phyloP scores from a whole-genome alignment of 2,113 vertebrate species.

The Atractosteus spatula region DNA sequence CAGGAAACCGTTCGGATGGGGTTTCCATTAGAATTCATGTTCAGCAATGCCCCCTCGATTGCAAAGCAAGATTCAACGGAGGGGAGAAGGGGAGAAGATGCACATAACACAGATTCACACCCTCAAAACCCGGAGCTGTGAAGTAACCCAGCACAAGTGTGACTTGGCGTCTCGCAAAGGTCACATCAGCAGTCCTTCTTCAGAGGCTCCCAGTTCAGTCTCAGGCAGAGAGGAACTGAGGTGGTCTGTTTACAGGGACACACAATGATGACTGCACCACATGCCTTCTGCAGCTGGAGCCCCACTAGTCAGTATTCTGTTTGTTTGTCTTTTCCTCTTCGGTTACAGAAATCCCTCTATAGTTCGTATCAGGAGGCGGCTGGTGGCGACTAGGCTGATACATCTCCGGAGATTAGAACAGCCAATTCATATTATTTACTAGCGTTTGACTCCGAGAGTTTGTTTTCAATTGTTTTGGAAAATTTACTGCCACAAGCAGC shows the following conservation, averaged over 20 bases:
- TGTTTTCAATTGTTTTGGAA: slow-evolving; percentile 2
- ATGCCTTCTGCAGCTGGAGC: neutral
- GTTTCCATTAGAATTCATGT: too few relatives aligned
- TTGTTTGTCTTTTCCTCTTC: neutral
- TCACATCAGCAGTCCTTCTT: neutral
- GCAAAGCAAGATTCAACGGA: too few relatives aligned
- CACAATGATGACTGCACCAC: neutral
- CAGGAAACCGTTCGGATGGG: too few relatives aligned
- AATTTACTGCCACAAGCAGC: neutral
- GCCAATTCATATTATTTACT: neutral
- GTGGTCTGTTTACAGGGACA: neutral
- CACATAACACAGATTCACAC: too few relatives aligned
- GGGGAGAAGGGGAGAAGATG: too few relatives aligned
- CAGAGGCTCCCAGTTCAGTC: neutral
- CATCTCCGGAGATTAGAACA: neutral
- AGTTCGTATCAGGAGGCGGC: neutral
- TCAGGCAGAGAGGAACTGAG: neutral
- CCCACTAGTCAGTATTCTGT: neutral
- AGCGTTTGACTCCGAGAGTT: neutral
- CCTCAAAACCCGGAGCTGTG: too few relatives aligned
- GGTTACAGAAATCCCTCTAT: neutral
- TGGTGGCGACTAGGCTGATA: neutral
- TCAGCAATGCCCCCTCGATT: too few relatives aligned
- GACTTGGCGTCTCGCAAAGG: neutral
- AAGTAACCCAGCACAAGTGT: too few relatives aligned